Evolutionary conservation across 2,888 invertebrate genomes (phyloP).

Genomic region (Mesorhabditis spiculigera): DNA sequence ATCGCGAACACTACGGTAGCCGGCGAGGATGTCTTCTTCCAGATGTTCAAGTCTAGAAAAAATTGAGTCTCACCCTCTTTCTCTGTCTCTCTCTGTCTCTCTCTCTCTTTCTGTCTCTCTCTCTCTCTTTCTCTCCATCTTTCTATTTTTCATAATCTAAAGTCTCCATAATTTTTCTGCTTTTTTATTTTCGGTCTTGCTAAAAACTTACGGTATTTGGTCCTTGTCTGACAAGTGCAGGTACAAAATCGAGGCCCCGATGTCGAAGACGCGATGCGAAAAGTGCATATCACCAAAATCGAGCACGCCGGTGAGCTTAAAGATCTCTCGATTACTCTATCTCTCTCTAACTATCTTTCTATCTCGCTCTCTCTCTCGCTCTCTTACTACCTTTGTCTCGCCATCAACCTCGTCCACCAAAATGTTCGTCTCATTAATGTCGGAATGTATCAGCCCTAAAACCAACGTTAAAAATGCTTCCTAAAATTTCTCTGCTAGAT

Average conservation of each 20-base stretch:
- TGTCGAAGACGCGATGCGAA: conserved; percentile 4
- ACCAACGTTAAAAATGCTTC: background rate
- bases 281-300: conserved; percentile 4
- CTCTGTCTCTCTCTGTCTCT: too few relatives aligned
- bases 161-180: too few relatives aligned
- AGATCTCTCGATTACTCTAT: background rate
- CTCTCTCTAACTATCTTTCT: too few relatives aligned
- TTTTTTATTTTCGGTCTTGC: too few relatives aligned
- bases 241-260: background rate
- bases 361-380: too few relatives aligned
- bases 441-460: background rate
- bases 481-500: background rate
- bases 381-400: background rate
- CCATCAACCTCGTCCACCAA: background rate
- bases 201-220: too few relatives aligned
- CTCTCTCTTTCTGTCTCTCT: too few relatives aligned
- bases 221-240: background rate
- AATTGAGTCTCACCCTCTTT: too few relatives aligned
- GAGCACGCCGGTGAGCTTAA: background rate
- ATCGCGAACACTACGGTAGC: background rate
- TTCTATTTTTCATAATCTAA: too few relatives aligned
- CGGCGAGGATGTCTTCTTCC: background rate
- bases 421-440: conserved; percentile 3
- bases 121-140: too few relatives aligned
- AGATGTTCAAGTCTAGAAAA: background rate